These are phyloP conservation scores for Salminus brasiliensis DNA, from an alignment of 2,113 vertebrate genomes.

Conservation along the genomic window DNA sequence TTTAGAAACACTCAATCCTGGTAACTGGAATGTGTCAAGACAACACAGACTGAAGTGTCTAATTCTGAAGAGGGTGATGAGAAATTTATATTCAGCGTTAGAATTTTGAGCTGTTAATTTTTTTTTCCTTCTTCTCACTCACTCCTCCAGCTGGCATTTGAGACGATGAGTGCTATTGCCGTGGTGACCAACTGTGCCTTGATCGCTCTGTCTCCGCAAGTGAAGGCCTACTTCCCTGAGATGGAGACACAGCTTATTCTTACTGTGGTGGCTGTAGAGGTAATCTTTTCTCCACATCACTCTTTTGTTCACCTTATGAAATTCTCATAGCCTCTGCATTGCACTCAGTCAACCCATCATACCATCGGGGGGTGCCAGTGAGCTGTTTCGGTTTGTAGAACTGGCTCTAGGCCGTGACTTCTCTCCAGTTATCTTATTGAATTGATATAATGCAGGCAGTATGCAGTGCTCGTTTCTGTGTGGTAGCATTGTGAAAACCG, in stretches of 20 bases:
- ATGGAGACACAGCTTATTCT: conserved; percentile 86
- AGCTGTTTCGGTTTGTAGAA: conserved; percentile 18
- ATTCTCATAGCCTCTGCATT: neutral
- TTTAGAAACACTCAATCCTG: conserved; percentile 1
- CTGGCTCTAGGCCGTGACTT: conserved; percentile 9
- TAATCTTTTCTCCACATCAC: conserved; percentile 59
- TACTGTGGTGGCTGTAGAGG: conserved; percentile 87
- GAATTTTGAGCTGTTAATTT: neutral
- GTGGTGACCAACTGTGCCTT: conserved; percentile 95
- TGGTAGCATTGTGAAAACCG: neutral
- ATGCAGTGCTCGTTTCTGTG: neutral
- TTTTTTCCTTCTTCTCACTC: neutral
- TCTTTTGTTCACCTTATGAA: neutral
- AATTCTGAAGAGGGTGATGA: conserved; percentile 22
- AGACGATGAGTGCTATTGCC: conserved; percentile 93
- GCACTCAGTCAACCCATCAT: neutral
- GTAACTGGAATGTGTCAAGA: conserved; percentile 15
- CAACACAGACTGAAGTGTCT: conserved; percentile 13
- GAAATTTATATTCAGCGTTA: conserved; percentile 25
- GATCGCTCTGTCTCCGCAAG: conserved; percentile 95
- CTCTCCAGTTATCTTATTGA: conserved; percentile 16
- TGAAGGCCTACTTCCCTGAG: conserved; percentile 84
- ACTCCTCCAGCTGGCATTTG: conserved; percentile 88
- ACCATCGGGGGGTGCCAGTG: conserved; percentile 51
- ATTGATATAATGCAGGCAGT: conserved; percentile 25